Percentiles rank a stretch among this genome's conserved stretches.
phyloP scores from a whole-genome alignment of 2,888 invertebrate genomes.

The Chironomus tentans region DNA sequence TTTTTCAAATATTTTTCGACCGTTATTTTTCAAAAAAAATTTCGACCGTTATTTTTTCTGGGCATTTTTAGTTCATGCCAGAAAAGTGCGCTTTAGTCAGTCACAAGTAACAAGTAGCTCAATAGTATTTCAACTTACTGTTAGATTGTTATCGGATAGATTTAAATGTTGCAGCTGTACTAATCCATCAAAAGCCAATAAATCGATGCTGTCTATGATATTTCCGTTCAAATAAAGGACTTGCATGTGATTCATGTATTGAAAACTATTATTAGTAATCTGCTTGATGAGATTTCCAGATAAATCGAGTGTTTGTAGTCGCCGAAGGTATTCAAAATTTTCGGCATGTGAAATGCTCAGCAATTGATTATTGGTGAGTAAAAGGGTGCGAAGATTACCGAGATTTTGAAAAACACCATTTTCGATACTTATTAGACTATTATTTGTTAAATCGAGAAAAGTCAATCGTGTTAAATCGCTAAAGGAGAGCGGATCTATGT shows the following conservation, averaged over 20 bases:
- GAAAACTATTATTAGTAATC: slow-evolving; percentile 62
- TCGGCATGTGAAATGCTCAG: slow-evolving; percentile 59
- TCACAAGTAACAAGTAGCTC: neutral
- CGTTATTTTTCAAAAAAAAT: too few species aligned
- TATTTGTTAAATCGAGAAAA: slow-evolving; percentile 65
- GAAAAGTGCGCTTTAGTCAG: neutral
- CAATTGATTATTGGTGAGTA: slow-evolving; percentile 69
- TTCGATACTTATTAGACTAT: slow-evolving; percentile 64
- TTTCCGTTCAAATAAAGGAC: slow-evolving; percentile 66
- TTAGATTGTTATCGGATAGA: slow-evolving; percentile 74
- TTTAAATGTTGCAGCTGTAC: slow-evolving; percentile 63
- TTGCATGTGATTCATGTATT: slow-evolving; percentile 59
- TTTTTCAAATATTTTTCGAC: too few species aligned
- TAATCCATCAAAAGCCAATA: slow-evolving; percentile 64
- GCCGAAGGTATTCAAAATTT: slow-evolving; percentile 56
- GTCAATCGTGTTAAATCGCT: slow-evolving; percentile 64
- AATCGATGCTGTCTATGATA: slow-evolving; percentile 61
- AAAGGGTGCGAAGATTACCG: slow-evolving; percentile 58
- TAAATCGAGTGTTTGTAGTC: slow-evolving; percentile 63
- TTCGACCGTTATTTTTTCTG: too few species aligned
- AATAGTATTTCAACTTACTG: slow-evolving; percentile 40
- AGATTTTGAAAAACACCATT: slow-evolving; percentile 60
- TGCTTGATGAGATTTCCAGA: slow-evolving; percentile 69
- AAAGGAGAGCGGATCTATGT: slow-evolving; percentile 66
- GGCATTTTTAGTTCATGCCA: neutral